Evolutionary conservation across 2,797 vertebrate species (phyloP).

Genomic region (Myripristis jacobus): DNA sequence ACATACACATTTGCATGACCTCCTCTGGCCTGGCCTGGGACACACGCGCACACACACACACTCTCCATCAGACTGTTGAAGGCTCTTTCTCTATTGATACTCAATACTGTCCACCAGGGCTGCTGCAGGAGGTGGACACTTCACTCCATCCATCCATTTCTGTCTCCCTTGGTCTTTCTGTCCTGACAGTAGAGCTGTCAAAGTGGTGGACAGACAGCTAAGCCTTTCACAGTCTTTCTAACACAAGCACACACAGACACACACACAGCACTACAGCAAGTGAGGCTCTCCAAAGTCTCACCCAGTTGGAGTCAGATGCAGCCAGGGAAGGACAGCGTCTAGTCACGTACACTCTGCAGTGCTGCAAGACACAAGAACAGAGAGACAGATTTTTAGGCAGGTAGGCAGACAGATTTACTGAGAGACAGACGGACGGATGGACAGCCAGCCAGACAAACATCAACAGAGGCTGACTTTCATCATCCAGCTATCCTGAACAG

Average conservation of each 20-base stretch:
- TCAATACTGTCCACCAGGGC: conserved; percentile 19
- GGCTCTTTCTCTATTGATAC: conserved; percentile 36
- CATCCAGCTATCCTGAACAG: conserved; percentile 16
- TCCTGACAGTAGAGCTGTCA: conserved; percentile 31
- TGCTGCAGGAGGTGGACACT: conserved; percentile 63
- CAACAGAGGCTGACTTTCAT: conserved; percentile 39
- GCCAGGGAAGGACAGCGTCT: conserved; percentile 24
- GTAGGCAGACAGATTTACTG: conserved; percentile 19
- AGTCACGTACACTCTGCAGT: conserved; percentile 22
- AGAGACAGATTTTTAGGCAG: conserved; percentile 3
- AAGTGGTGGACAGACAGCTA: conserved; percentile 34
- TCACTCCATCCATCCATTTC: conserved; percentile 4
- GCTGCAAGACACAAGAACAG: conserved; percentile 27
- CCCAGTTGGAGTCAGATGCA: conserved; percentile 30
- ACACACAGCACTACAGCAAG: conserved; percentile 11
- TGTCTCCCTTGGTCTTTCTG: conserved; percentile 13
- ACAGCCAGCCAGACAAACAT: conserved; percentile 21
- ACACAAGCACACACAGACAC: conserved; percentile 13
- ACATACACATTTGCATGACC: conserved; percentile 47
- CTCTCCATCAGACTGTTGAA: conserved; percentile 37
- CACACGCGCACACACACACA: conserved; percentile 5
- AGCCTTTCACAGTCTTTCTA: conserved; percentile 20
- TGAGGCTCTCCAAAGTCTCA: conserved; percentile 13
- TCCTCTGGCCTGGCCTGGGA: conserved; percentile 47
- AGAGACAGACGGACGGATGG: conserved; percentile 22